A percentile compares a stretch with the other conserved stretches of the same genome.
Conservation (phyloP, 2,888 invertebrate species). For the Diaphora mendica region DNA sequence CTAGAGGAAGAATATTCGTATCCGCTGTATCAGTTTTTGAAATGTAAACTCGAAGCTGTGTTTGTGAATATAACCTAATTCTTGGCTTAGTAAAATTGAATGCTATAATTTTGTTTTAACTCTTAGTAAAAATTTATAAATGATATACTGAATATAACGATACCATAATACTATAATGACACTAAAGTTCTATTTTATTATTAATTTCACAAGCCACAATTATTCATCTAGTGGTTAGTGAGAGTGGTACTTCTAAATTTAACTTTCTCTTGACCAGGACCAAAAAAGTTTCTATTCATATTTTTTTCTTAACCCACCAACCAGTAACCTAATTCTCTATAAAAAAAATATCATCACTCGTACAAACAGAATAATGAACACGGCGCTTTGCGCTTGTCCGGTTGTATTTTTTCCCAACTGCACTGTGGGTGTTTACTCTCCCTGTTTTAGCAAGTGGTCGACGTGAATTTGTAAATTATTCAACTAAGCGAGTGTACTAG, state of each 20-base stretch:
- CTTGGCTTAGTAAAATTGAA: background rate
- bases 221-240: too few relatives aligned
- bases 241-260: too few relatives aligned
- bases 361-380: conserved; percentile 56
- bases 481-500: conserved; percentile 66
- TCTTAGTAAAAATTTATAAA: background rate
- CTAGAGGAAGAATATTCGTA: background rate
- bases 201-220: too few relatives aligned
- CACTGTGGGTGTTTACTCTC: conserved; percentile 61
- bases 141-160: too few relatives aligned
- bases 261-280: too few relatives aligned
- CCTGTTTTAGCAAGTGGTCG: conserved; percentile 65
- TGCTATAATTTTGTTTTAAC: background rate
- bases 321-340: conserved; percentile 34
- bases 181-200: too few relatives aligned
- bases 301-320: background rate
- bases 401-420: conserved; percentile 59
- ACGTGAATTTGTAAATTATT: conserved; percentile 75
- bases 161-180: too few relatives aligned
- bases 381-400: conserved; percentile 36
- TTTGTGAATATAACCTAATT: background rate
- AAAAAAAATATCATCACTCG: conserved; percentile 44
- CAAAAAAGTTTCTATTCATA: too few relatives aligned
- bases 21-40: background rate
- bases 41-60: background rate